Evolutionary conservation across 2,888 invertebrate species (phyloP).

Genomic region (Hypercompe scribonia): DNA sequence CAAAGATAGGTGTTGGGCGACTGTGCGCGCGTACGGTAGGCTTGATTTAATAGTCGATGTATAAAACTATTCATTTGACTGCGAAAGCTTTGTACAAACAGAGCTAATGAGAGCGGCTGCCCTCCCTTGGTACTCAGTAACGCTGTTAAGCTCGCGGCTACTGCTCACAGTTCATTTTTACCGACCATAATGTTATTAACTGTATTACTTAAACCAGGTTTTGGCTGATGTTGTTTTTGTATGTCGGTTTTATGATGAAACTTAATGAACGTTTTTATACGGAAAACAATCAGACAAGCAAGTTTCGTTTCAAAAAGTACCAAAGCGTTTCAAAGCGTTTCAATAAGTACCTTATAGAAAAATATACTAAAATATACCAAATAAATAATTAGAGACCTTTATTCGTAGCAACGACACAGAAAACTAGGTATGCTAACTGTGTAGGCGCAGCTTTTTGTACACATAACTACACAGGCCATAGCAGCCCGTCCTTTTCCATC

Average conservation of each 20-base stretch:
- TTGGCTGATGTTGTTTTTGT: conserved; percentile 20
- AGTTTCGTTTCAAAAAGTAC: no score
- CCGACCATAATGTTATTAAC: conserved; percentile 17
- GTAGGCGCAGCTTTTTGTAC: no score
- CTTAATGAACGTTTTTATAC: background rate
- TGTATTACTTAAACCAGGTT: conserved; percentile 29
- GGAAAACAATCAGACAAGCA: background rate
- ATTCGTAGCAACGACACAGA: no score
- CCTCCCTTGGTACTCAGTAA: conserved; percentile 57
- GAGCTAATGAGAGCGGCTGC: conserved; percentile 71
- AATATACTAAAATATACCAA: no score
- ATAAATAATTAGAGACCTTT: no score
- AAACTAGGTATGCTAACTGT: no score
- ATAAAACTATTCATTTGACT: conserved; percentile 71
- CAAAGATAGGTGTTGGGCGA: conserved; percentile 63
- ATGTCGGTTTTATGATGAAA: background rate
- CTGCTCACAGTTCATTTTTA: conserved; percentile 56
- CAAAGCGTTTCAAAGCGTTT: no score
- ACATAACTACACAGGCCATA: no score
- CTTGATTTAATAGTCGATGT: conserved; percentile 70
- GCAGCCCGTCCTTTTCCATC: no score
- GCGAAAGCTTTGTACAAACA: conserved; percentile 75
- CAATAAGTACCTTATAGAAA: no score
- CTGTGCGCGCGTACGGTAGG: conserved; percentile 50
- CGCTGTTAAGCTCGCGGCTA: conserved; percentile 70